phyloP scores from a whole-genome alignment of 2,113 vertebrate species.

The Rhegmatorhina hoffmannsi region DNA sequence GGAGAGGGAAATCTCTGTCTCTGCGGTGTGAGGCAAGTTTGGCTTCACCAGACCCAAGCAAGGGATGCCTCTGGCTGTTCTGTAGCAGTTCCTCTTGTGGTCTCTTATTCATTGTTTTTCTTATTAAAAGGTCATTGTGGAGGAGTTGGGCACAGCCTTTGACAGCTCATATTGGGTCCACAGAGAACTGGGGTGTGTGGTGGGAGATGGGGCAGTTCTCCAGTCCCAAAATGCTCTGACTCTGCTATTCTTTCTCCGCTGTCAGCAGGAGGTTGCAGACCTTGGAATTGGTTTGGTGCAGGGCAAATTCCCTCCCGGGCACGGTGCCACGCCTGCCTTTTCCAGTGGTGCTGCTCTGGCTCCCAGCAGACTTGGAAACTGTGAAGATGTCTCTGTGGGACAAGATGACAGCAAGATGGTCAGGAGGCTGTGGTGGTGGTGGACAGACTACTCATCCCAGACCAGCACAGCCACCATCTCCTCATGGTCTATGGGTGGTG shows the following conservation, averaged over 20 bases:
- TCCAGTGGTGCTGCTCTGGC: background rate
- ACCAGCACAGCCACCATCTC: background rate
- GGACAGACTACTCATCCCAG: background rate
- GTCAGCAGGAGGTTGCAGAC: constrained; percentile 61
- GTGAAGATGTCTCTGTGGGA: constrained; percentile 58
- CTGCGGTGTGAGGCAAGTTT: background rate
- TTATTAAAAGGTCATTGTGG: background rate
- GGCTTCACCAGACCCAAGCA: background rate
- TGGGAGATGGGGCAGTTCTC: background rate
- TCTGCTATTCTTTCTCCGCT: background rate
- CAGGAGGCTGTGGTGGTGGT: background rate
- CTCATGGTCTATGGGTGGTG: background rate
- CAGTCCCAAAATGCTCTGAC: background rate
- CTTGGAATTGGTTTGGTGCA: constrained; percentile 64
- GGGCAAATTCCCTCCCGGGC: constrained; percentile 34
- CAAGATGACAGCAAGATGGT: background rate
- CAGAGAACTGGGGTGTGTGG: background rate
- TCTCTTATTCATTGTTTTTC: background rate
- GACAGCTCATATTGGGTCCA: background rate
- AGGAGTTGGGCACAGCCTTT: background rate
- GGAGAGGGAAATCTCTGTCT: background rate
- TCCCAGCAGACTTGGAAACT: constrained; percentile 8
- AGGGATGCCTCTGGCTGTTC: background rate
- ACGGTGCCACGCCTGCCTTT: background rate
- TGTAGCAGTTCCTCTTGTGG: background rate